Percentiles rank a stretch among this genome's conserved stretches.
These are phyloP conservation scores for Pempheris klunzingeri DNA, from an alignment of 2,797 vertebrate genomes.

Conservation along the genomic window DNA sequence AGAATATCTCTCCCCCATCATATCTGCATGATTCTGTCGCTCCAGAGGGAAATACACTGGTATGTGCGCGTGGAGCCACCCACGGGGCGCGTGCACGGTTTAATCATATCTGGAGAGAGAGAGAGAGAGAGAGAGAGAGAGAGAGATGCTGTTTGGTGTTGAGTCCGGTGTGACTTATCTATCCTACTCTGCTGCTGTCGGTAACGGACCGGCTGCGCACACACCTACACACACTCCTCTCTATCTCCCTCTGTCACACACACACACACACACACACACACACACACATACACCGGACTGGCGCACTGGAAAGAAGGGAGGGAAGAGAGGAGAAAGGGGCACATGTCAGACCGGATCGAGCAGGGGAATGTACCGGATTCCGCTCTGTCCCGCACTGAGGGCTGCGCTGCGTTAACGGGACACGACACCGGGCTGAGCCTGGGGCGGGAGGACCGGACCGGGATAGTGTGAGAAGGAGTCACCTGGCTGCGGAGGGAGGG, in stretches of 20 bases:
- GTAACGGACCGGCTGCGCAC: slow-evolving; percentile 63
- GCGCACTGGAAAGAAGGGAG: slow-evolving; percentile 52
- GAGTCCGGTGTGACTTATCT: slow-evolving; percentile 70
- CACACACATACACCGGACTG: slow-evolving; percentile 37
- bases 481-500: slow-evolving; percentile 58
- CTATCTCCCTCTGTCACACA: slow-evolving; percentile 18
- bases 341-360: slow-evolving; percentile 66
- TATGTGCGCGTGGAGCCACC: slow-evolving; percentile 70
- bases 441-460: slow-evolving; percentile 35
- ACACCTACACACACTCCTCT: slow-evolving; percentile 62
- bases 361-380: slow-evolving; percentile 73
- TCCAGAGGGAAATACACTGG: slow-evolving; percentile 72
- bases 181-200: slow-evolving; percentile 67
- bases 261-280: slow-evolving; percentile 6
- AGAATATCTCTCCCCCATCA: slow-evolving; percentile 41
- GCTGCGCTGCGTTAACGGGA: slow-evolving; percentile 67
- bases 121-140: slow-evolving; percentile 34
- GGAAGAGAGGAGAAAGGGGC: slow-evolving; percentile 35
- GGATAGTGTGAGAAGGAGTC: slow-evolving; percentile 44
- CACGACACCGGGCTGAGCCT: slow-evolving; percentile 40
- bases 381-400: slow-evolving; percentile 59
- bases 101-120: slow-evolving; percentile 67
- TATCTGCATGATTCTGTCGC: slow-evolving; percentile 58
- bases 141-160: slow-evolving; percentile 49
- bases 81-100: slow-evolving; percentile 72